phyloP scores from a whole-genome alignment of 1,140 invertebrate genomes.

The Heliconius himera region DNA sequence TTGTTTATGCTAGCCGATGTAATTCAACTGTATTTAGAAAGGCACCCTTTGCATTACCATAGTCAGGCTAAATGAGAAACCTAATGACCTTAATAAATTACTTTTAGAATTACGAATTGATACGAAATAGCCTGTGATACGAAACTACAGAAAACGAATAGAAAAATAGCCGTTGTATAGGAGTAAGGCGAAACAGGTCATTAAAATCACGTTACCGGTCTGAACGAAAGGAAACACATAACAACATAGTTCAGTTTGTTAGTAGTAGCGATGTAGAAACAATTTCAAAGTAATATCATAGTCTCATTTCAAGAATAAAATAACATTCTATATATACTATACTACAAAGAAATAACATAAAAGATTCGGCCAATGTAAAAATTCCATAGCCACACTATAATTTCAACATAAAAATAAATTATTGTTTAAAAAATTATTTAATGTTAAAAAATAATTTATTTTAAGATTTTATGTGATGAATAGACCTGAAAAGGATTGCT shows the following conservation, averaged over 20 bases:
- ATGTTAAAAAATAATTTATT: too few species aligned
- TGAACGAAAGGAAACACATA: background rate
- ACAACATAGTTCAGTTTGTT: background rate
- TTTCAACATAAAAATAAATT: too few species aligned
- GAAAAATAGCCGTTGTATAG: background rate
- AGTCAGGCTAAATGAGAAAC: background rate
- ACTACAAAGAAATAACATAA: too few species aligned
- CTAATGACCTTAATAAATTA: background rate
- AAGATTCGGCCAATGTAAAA: background rate
- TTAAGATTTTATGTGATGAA: too few species aligned
- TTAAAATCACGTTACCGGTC: constrained; percentile 19
- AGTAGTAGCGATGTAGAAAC: background rate
- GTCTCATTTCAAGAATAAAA: background rate
- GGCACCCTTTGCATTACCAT: background rate
- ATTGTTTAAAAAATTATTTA: too few species aligned
- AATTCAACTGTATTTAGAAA: background rate
- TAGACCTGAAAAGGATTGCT: too few species aligned
- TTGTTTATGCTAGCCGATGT: background rate
- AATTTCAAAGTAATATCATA: background rate
- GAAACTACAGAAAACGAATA: constrained; percentile 5
- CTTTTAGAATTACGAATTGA: background rate
- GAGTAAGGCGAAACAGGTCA: background rate
- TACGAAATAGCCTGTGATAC: background rate
- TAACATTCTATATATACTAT: too few species aligned
- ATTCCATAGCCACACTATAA: background rate